A percentile compares a stretch with the other conserved stretches of the same genome.
Evolutionary conservation across 2,113 vertebrate genomes (phyloP).

Genomic region (Sinosuthora webbiana): DNA sequence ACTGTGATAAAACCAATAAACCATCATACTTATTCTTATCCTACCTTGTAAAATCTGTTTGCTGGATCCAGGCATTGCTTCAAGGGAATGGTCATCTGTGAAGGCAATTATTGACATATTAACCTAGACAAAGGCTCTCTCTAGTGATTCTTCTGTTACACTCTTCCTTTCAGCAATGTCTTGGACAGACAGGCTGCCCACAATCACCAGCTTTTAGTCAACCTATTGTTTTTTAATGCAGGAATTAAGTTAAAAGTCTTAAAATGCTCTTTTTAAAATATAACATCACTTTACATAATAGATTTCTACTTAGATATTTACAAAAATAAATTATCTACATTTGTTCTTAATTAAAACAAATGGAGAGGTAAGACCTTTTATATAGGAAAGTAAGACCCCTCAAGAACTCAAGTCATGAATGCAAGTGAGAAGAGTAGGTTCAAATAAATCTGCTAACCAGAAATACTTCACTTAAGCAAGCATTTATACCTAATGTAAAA

Average conservation of each 20-base stretch:
- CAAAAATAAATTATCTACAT: not conserved
- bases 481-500: not conserved
- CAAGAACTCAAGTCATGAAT: not conserved
- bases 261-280: not conserved
- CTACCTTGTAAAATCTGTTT: slow-evolving; percentile 97
- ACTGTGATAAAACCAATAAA: not conserved
- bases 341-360: not conserved
- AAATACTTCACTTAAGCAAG: not conserved
- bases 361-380: not conserved
- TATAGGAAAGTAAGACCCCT: not conserved
- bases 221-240: not conserved
- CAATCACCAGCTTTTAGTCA: not conserved
- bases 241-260: not conserved
- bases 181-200: not conserved
- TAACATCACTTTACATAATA: not conserved
- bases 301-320: not conserved
- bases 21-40: not conserved
- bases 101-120: slow-evolving; percentile 54
- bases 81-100: slow-evolving; percentile 80
- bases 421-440: not conserved
- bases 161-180: not conserved
- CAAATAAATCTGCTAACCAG: not conserved
- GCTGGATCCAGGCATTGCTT: slow-evolving; percentile 81
- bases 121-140: slow-evolving; percentile 19
- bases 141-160: not conserved